Base-by-base conservation (phyloP, 2,888 invertebrate species). In the Erebia aethiops region DNA sequence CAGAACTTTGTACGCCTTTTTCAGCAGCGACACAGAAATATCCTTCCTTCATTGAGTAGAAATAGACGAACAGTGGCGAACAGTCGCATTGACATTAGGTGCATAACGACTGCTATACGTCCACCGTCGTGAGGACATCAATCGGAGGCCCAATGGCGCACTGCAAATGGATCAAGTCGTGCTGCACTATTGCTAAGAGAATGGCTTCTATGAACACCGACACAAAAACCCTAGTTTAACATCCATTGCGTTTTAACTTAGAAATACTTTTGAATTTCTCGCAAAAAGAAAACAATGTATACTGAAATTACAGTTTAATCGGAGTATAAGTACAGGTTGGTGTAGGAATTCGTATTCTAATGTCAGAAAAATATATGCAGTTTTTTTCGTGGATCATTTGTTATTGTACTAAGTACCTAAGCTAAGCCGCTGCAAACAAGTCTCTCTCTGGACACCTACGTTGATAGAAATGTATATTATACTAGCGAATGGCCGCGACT, bases 21-120 rank as follows among this genome's bases (percentile, higher is more conserved):
- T 69, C 71, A 71, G 65, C 62, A 41, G 70, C 67, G 74, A 74
- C 69, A 74, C 74, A 77, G 75, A 76, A 77, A 89, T 87, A 90
- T 90, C 89, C 86, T 83, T 85, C 81, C 83, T 86, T 81, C 79
- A 79, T 81, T 81, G 81, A 75, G 76, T 78, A 77, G 86, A 86
- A 85, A 86, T 79, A 84, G 86, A 87, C 84, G 82, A 85, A 88
- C 87, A 83, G 86, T 80, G 82, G 84, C 83, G 81, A 83, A 82
- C 83, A 82, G 89, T 87, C 84, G 85, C 85, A 88, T 85, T 89
- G 90, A 89, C 91, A 90, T 91, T 91, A 89, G 89, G 84, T 85
- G 83, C 87, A 88, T 91, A 92, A 92, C 91, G 92, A 91, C 83
- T 84, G 89, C 90, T 87, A 92, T 92, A 89, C 89, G 88, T 92